Evolutionary conservation across 37 sponge, comb jelly and placozoan genomes (phyloP).

Genomic region (Ianthella basta): DNA sequence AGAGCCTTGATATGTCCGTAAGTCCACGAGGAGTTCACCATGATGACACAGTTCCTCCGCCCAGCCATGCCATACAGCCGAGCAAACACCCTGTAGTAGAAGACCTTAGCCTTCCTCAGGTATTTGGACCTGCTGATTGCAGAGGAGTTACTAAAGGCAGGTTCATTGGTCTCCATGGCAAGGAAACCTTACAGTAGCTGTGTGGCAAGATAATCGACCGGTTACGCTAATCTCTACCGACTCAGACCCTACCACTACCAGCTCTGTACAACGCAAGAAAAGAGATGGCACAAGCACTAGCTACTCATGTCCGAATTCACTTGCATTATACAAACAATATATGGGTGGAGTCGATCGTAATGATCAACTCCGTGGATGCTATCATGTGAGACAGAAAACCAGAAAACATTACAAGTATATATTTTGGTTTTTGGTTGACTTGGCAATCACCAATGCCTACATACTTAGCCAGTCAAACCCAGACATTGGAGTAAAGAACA

Average conservation of each 20-base stretch:
- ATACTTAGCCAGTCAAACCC: background rate
- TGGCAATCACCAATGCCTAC: background rate
- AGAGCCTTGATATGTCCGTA: conserved; percentile 82
- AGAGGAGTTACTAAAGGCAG: conserved; percentile 73
- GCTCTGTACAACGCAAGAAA: background rate
- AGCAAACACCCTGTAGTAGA: conserved; percentile 90
- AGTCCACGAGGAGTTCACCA: conserved; percentile 98
- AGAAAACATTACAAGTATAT: background rate
- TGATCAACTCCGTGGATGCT: conserved; percentile 36
- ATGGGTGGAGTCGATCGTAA: conserved; percentile 49
- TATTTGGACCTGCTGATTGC: conserved; percentile 47
- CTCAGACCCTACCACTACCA: background rate
- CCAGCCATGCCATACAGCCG: conserved; percentile 85
- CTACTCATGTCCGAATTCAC: background rate
- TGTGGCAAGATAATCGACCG: conserved; percentile 7
- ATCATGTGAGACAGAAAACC: background rate
- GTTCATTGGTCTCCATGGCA: conserved; percentile 42
- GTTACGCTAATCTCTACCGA: background rate
- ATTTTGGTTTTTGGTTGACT: conserved; percentile 31
- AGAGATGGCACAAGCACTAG: background rate
- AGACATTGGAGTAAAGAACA: background rate
- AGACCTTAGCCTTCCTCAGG: conserved; percentile 75
- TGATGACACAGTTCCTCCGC: conserved; percentile 67
- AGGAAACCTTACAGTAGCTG: background rate
- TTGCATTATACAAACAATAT: conserved; percentile 25